A percentile compares a stretch with the other conserved stretches of the same genome.
Conservation (phyloP, 1,140 invertebrate species). For the Saccostrea echinata region DNA sequence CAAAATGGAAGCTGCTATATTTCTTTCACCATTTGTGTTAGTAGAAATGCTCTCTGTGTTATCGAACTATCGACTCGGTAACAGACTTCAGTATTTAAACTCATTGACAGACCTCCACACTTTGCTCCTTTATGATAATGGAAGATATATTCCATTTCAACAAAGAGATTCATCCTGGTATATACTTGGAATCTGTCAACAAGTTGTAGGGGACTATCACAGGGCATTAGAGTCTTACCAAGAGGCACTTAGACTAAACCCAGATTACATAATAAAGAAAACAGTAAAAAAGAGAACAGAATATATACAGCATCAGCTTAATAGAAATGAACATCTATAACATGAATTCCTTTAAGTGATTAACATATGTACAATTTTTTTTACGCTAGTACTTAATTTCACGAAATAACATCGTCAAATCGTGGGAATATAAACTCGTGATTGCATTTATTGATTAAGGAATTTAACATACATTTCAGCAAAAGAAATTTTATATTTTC, state of each 20-base stretch:
- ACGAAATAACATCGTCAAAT: too few relatives aligned
- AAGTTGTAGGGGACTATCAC: not conserved
- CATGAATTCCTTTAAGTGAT: too few relatives aligned
- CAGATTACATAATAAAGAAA: not conserved
- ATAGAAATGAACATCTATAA: too few relatives aligned
- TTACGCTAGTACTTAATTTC: too few relatives aligned
- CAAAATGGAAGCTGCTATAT: not conserved
- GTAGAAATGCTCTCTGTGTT: not conserved
- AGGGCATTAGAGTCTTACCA: not conserved
- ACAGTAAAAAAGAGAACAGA: not conserved
- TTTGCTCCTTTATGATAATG: not conserved
- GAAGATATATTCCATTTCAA: not conserved
- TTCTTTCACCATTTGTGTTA: not conserved
- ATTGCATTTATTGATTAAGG: too few relatives aligned
- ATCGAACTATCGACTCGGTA: not conserved
- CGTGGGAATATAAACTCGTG: too few relatives aligned
- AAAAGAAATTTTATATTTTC: too few relatives aligned
- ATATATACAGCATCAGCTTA: too few relatives aligned
- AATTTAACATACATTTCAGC: too few relatives aligned
- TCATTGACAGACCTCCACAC: not conserved
- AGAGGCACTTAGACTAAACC: not conserved
- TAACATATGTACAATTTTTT: too few relatives aligned
- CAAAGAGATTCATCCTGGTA: not conserved
- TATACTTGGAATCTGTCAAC: not conserved
- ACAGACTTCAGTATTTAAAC: not conserved